phyloP scores from a whole-genome alignment of 2,797 vertebrate genomes.

The Enteromius argenteus region DNA sequence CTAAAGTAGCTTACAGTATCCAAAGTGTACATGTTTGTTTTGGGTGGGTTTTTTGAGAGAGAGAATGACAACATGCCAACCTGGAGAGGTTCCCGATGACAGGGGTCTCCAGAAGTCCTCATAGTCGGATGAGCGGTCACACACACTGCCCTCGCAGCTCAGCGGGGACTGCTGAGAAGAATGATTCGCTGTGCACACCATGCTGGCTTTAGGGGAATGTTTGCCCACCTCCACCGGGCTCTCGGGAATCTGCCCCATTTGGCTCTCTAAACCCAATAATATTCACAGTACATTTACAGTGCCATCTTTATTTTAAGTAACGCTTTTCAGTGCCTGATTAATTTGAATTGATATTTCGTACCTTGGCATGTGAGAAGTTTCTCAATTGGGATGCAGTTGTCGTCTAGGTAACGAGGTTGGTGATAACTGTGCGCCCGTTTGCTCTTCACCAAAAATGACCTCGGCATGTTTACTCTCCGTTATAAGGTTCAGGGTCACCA shows the following conservation, averaged over 20 bases:
- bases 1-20: neutral
- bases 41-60: neutral
- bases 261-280: conserved; percentile 69
- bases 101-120: conserved; percentile 95
- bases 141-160: conserved; percentile 85
- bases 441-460: conserved; percentile 97
- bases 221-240: conserved; percentile 59
- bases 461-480: conserved; percentile 82
- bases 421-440: conserved; percentile 98
- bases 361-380: conserved; percentile 82
- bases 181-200: conserved; percentile 78
- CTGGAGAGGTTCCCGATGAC: conserved; percentile 91
- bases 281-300: conserved; percentile 4
- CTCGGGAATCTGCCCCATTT: conserved; percentile 65
- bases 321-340: neutral
- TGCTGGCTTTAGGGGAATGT: conserved; percentile 82
- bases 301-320: neutral
- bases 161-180: conserved; percentile 83
- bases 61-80: conserved; percentile 65
- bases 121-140: conserved; percentile 84
- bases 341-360: conserved; percentile 79
- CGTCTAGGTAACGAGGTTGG: conserved; percentile 86
- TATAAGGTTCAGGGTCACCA: conserved; percentile 41
- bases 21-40: neutral
- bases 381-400: conserved; percentile 83